phyloP scores from a whole-genome alignment of 1,140 invertebrate species.

The Lanistes nyassanus region DNA sequence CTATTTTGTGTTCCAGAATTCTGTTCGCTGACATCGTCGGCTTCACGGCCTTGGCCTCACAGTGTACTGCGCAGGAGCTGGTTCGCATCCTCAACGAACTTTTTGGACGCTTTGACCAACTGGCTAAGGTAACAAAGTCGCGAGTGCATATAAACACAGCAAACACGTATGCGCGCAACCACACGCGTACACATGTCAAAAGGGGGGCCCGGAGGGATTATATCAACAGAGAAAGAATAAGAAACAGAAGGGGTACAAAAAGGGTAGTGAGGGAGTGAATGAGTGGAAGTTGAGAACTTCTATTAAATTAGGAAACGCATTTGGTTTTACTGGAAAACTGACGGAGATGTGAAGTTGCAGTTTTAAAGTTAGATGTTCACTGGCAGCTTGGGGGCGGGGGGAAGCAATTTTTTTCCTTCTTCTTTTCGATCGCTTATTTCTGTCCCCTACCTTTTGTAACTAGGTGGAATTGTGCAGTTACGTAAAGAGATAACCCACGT shows the following conservation, averaged over 20 bases:
- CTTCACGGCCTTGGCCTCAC: constrained; percentile 86
- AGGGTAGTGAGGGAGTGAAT: neutral
- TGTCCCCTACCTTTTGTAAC: too few species aligned
- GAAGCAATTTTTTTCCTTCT: neutral
- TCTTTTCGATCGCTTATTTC: neutral
- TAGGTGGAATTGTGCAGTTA: too few species aligned
- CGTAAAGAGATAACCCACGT: too few species aligned
- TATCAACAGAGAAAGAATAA: too few species aligned
- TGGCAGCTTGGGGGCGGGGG: too few species aligned
- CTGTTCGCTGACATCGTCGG: constrained; percentile 96
- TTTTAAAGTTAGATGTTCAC: too few species aligned
- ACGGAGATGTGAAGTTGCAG: too few species aligned
- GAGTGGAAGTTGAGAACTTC: neutral
- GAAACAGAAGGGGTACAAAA: too few species aligned
- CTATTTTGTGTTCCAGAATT: constrained; percentile 76
- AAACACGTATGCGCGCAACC: neutral
- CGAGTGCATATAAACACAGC: neutral
- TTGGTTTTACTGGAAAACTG: too few species aligned
- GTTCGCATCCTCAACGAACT: constrained; percentile 92
- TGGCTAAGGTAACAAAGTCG: constrained; percentile 75
- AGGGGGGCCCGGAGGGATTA: too few species aligned
- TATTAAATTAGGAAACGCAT: too few species aligned
- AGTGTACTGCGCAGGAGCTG: constrained; percentile 83
- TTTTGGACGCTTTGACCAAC: constrained; percentile 92
- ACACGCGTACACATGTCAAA: neutral